Evolutionary conservation across 2,113 vertebrate species (phyloP).

Genomic region (Protobothrops mucrosquamatus): DNA sequence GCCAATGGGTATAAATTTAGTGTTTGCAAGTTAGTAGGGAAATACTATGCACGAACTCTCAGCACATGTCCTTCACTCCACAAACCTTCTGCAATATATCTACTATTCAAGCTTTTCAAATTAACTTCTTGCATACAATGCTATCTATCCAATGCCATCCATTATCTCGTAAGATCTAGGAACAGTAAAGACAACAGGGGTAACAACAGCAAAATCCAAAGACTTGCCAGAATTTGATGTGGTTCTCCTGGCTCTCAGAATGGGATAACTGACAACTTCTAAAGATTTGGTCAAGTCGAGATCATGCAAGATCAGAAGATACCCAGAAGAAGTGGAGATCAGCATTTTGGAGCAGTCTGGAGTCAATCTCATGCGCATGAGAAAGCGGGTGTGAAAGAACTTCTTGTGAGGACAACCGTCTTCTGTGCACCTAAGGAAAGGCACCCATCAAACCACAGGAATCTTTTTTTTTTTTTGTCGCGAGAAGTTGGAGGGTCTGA

Average conservation of each 20-base stretch:
- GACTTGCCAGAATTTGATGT: conserved; percentile 85
- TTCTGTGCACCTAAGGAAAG: conserved; percentile 85
- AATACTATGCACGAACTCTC: not conserved
- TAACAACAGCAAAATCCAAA: not conserved
- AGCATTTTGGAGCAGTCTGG: conserved; percentile 99
- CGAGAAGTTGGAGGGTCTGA: no score
- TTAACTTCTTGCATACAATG: not conserved
- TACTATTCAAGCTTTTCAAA: not conserved
- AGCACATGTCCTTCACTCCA: no score
- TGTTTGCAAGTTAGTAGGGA: not conserved
- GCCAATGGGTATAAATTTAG: not conserved
- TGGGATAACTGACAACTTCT: conserved; percentile 96
- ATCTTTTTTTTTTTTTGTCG: no score
- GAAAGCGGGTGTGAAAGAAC: conserved; percentile 98
- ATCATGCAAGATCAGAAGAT: conserved; percentile 96
- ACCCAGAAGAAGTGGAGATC: conserved; percentile 97
- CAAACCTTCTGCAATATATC: not conserved
- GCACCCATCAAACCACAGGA: not conserved
- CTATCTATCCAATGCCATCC: not conserved
- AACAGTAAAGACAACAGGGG: not conserved
- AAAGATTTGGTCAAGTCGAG: conserved; percentile 96
- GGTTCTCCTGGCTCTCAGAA: conserved; percentile 88
- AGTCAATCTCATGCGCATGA: conserved; percentile 97
- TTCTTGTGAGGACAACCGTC: conserved; percentile 98
- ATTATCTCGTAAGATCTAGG: not conserved